Base-by-base conservation (phyloP, 1,140 invertebrate genomes). In the Drosophila ironensis region DNA sequence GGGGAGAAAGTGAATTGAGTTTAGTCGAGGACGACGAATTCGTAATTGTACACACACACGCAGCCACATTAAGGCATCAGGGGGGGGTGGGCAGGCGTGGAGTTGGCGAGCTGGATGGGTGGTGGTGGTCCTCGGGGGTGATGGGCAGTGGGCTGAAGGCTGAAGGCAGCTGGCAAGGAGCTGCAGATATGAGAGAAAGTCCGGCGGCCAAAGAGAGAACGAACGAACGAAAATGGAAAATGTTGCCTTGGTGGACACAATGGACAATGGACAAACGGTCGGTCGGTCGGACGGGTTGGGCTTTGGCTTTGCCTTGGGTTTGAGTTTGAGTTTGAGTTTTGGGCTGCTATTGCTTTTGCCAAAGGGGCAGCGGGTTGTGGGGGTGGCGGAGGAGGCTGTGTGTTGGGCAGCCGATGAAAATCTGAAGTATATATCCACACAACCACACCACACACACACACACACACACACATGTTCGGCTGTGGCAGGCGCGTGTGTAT, bases 11-110 rank as follows among this genome's bases (percentile, higher is more conserved):
- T 75, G 77, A 81, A 72, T 84, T 70, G 77, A 81, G 77, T 84
- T 77, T 77, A 72, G 77, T 70, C 72, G 78, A 70, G 78, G 75
- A 81, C 73, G 77, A 77, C 77, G 77, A 82, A 82, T 82, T 84
- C 77, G 77, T 82, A 82, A 82, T 82, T 84, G 77, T 81, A 67
- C 63, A 54, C 77, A 66, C 57, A 73, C 73, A 84, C 63, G 53
- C 80, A 73, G 69, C 28, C 24, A 69, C 56, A 82, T 74, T 48
- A 84, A 72, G 53, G 53, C 61, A 48, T 45, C 40, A 38, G 25
- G 47, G 48, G 50, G 46, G 44, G 35, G 19, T 6, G 28, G 22
- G 30, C 11, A 12, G 42, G 7, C 1, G 19, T 51, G 28, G 17
- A 20, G 33, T n/a, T 22, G 19, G 44, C 7, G 16, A 37, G 45